phyloP scores from a whole-genome alignment of 2,888 invertebrate genomes.

The Brachyopa scutellaris region DNA sequence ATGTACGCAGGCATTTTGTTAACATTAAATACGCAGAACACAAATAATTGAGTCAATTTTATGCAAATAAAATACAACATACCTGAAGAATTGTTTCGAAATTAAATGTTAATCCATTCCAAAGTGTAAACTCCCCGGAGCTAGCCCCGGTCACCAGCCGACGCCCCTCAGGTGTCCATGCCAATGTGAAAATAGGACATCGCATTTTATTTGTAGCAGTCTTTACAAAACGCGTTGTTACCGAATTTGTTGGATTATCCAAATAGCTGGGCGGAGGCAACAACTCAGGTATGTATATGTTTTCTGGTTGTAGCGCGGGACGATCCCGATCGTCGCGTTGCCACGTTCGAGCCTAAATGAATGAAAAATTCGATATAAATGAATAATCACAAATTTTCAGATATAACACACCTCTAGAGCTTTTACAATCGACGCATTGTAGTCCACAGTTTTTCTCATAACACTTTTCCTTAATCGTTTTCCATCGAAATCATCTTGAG shows the following conservation, averaged over 20 bases:
- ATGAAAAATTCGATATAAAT: slow-evolving; percentile 5
- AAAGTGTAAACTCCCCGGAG: slow-evolving; percentile 99
- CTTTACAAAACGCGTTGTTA: slow-evolving; percentile 96
- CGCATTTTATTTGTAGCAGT: slow-evolving; percentile 99
- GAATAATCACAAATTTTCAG: background rate
- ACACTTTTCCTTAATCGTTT: slow-evolving; percentile 97
- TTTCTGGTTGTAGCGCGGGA: slow-evolving; percentile 95
- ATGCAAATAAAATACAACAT: slow-evolving; percentile 75
- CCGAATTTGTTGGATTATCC: slow-evolving; percentile 98
- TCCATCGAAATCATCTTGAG: slow-evolving; percentile 96
- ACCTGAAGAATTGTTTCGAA: slow-evolving; percentile 99
- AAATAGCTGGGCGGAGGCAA: slow-evolving; percentile 96
- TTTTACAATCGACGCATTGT: slow-evolving; percentile 96
- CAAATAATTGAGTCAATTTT: too few species aligned
- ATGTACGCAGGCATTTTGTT: too few species aligned
- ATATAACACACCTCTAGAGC: slow-evolving; percentile 88
- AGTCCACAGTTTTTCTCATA: slow-evolving; percentile 98
- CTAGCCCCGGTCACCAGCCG: slow-evolving; percentile 99
- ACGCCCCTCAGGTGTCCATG: slow-evolving; percentile 99
- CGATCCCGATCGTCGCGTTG: slow-evolving; percentile 96
- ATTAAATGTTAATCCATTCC: slow-evolving; percentile 99
- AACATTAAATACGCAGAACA: too few species aligned
- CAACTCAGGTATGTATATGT: slow-evolving; percentile 96
- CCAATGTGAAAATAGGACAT: slow-evolving; percentile 99
- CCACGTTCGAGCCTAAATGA: slow-evolving; percentile 94